Evolutionary conservation across 2,888 invertebrate genomes (phyloP), one percentile per base, ranked within the genome.

Genomic region (Drosophila maculinotata): DNA sequence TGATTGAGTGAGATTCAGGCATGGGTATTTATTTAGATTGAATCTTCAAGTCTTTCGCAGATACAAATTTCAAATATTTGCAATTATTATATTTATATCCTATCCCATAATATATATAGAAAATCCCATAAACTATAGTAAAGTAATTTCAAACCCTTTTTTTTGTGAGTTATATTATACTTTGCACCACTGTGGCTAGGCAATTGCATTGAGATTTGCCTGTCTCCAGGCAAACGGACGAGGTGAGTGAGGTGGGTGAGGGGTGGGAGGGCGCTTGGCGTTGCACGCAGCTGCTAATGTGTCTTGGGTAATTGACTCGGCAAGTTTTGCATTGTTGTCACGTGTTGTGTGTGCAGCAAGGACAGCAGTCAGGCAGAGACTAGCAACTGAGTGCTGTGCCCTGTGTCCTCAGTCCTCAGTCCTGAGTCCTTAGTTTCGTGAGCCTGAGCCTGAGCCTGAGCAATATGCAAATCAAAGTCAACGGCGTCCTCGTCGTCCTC

Each of bases 321-420:
- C 72, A 83, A 80, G 81, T 83, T 81, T 75, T 72, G 81, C 77
- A 83, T 83, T 83, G 83, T 80, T 83, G 86, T 86, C 83, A 83
- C 83, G 86, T 83, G 71, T 67, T 71, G 56, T 52, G 53, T 42
- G 41, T 66, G 66, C 66, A 59, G 56, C 69, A 59, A 65, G 58
- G 58, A 68, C 69, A 71, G 28, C 52, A 56, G 36, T 52, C 64
- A 38, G 33, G 33, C 53, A 44, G 38, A 41, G 39, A 41, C 57
- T 44, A 38, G 49, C 17, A 41, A 42, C 42, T 44, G 42, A 56
- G 65, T 44, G 49, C 36, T 39, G 33, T 30, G 35, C 39, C 35
- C 48, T 44, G 38, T 45, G 56, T 47, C 30, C 41, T 35, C 39
- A 53, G 60, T 41, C 51, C 56, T 38, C n/a, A 45, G 56, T 47